Conservation (phyloP, 1,140 invertebrate genomes). For the Trachymyrmex septentrionalis region DNA sequence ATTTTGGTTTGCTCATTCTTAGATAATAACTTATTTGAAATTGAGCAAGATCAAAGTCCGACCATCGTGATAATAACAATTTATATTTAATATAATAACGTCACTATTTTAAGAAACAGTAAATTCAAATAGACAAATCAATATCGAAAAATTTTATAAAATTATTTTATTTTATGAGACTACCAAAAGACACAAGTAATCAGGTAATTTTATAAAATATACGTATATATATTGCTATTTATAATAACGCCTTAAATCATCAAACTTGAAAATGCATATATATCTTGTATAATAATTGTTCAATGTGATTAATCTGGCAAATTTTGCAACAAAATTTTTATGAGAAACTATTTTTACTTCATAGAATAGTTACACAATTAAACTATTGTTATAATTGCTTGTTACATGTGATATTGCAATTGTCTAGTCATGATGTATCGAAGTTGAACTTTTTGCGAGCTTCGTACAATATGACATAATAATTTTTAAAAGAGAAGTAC, state of each 20-base stretch:
- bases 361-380: neutral
- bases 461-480: neutral
- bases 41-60: constrained; percentile 27
- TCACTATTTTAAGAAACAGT: constrained; percentile 6
- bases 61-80: constrained; percentile 30
- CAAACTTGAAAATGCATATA: constrained; percentile 8
- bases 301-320: neutral
- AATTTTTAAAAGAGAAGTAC: constrained; percentile 25
- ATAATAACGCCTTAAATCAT: constrained; percentile 12
- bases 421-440: constrained; percentile 62
- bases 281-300: constrained; percentile 20
- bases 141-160: constrained; percentile 9
- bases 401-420: constrained; percentile 52
- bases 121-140: constrained; percentile 11
- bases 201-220: constrained; percentile 46
- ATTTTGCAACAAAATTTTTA: constrained; percentile 18
- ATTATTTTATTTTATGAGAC: constrained; percentile 33
- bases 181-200: constrained; percentile 19
- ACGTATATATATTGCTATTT: neutral
- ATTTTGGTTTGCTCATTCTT: constrained; percentile 1
- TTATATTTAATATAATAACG: neutral
- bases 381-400: neutral
- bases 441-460: constrained; percentile 1
- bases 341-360: neutral
- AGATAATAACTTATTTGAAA: constrained; percentile 6